These are phyloP conservation scores for Paedocypris sp. DNA, from an alignment of 2,113 vertebrate species.

Conservation along the genomic window DNA sequence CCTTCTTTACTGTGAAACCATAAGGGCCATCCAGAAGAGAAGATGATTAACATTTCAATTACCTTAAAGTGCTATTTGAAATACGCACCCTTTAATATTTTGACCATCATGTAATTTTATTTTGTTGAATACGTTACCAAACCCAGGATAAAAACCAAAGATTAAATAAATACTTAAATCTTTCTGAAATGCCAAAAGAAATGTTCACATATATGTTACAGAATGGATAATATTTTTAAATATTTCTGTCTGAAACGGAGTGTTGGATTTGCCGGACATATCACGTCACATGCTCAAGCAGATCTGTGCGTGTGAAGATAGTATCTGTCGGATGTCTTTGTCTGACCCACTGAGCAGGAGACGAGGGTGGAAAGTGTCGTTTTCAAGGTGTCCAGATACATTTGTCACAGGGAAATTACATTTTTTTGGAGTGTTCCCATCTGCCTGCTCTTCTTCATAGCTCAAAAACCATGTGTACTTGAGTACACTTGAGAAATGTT, in stretches of 20 bases:
- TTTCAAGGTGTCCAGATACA: constrained; percentile 45
- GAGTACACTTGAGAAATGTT: too few relatives aligned
- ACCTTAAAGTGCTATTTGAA: constrained; percentile 2
- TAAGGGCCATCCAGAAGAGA: neutral
- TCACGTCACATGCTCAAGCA: constrained; percentile 8
- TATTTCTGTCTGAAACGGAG: too few relatives aligned
- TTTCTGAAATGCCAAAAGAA: too few relatives aligned
- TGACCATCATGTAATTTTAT: too few relatives aligned
- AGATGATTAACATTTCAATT: constrained; percentile 26
- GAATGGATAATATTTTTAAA: too few relatives aligned
- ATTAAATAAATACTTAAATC: too few relatives aligned
- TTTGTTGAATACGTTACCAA: too few relatives aligned
- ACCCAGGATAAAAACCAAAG: too few relatives aligned
- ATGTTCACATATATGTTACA: too few relatives aligned
- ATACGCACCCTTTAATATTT: too few relatives aligned
- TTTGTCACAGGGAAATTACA: constrained; percentile 51
- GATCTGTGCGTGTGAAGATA: constrained; percentile 12
- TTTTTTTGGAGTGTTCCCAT: constrained; percentile 28
- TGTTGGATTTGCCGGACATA: neutral
- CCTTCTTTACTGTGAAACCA: neutral
- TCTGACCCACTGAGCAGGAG: constrained; percentile 28
- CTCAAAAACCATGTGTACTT: too few relatives aligned
- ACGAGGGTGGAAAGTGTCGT: constrained; percentile 33
- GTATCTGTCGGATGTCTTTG: constrained; percentile 34
- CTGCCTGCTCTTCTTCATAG: constrained; percentile 19